A percentile compares a stretch with the other conserved stretches of the same genome.
Evolutionary conservation across 2,797 vertebrate genomes (phyloP).

Genomic region (Masticophis lateralis): DNA sequence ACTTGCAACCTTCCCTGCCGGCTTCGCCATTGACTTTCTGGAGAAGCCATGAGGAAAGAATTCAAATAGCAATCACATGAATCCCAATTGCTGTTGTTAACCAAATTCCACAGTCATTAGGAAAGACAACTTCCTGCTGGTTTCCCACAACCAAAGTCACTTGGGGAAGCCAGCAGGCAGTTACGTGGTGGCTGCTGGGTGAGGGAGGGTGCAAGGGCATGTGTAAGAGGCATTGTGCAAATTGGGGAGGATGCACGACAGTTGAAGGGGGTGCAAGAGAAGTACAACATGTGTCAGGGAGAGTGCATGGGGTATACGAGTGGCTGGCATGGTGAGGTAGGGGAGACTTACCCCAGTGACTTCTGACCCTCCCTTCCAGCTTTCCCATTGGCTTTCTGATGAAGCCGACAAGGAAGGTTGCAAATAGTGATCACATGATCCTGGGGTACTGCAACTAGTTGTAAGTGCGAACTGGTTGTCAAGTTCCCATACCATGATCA

Average conservation of each 20-base stretch:
- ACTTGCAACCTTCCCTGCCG: background rate
- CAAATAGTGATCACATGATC: background rate
- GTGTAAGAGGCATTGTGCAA: background rate
- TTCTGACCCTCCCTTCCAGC: background rate
- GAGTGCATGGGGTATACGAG: background rate
- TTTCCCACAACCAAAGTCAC: background rate
- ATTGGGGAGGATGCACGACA: background rate
- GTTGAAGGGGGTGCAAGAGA: background rate
- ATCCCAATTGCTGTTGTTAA: background rate
- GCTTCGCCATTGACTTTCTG: background rate
- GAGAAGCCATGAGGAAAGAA: background rate
- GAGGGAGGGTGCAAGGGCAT: background rate
- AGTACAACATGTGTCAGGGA: background rate
- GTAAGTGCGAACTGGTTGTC: background rate
- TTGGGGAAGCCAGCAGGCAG: background rate
- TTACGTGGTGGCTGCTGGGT: background rate
- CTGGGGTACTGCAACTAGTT: background rate
- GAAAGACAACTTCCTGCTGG: background rate
- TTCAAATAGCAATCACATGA: background rate
- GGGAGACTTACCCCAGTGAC: background rate
- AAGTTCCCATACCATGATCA: background rate
- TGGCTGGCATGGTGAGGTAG: background rate
- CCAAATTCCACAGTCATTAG: background rate
- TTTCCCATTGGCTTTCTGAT: background rate
- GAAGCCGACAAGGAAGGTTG: background rate